These are phyloP conservation scores for Aphis gossypii DNA, from an alignment of 1,140 invertebrate species.

Conservation along the genomic window DNA sequence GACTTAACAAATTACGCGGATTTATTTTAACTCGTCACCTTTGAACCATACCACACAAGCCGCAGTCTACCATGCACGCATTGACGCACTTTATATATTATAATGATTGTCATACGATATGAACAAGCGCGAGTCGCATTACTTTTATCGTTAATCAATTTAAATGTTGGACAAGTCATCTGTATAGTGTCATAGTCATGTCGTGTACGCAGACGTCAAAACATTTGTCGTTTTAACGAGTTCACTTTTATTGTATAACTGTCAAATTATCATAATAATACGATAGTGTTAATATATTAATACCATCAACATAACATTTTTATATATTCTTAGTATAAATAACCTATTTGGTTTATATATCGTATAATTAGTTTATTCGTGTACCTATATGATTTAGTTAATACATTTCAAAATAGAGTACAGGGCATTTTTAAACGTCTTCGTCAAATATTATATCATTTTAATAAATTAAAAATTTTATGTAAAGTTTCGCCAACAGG, in stretches of 20 bases:
- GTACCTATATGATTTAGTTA: background rate
- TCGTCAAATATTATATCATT: no score
- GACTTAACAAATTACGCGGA: constrained; percentile 18
- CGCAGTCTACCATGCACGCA: background rate
- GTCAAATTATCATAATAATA: background rate
- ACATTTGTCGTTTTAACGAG: background rate
- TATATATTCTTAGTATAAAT: no score
- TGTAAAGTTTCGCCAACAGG: no score
- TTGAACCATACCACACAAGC: background rate
- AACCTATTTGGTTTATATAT: background rate
- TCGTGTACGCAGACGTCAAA: background rate
- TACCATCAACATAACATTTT: no score
- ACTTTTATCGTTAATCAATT: background rate
- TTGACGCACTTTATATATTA: background rate
- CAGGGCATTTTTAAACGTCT: background rate
- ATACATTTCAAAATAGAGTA: background rate
- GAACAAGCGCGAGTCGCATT: background rate
- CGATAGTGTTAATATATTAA: no score
- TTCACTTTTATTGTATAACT: background rate
- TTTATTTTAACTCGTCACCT: background rate
- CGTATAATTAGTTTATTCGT: no score
- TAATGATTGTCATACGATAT: background rate
- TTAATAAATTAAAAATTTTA: no score
- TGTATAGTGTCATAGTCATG: background rate
- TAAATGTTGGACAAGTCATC: background rate